Evolutionary conservation across 2,113 vertebrate genomes (phyloP).

Genomic region (Oncorhynchus kisutch): DNA sequence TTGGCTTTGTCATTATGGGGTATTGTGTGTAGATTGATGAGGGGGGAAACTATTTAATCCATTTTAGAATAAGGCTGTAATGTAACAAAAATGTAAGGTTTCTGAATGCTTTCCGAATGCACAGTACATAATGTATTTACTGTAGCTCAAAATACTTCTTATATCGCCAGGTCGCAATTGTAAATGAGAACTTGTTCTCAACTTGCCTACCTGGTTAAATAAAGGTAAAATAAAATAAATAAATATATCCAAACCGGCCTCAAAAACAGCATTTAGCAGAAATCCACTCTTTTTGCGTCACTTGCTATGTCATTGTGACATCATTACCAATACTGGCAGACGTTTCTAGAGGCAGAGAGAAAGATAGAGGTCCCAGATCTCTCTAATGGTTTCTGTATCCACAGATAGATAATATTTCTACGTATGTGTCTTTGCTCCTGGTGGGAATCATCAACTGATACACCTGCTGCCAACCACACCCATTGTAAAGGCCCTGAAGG

Average conservation of each 20-base stretch:
- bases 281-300: background rate
- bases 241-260: background rate
- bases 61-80: no score
- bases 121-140: no score
- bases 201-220: no score
- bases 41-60: no score
- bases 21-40: no score
- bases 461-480: conserved; percentile 11
- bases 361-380: background rate
- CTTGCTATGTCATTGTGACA: background rate
- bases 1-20: no score
- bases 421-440: background rate
- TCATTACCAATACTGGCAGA: background rate
- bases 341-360: background rate
- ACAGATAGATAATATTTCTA: no score
- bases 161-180: no score
- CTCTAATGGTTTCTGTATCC: background rate
- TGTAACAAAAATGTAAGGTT: background rate
- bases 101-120: background rate
- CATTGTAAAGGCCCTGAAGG: conserved; percentile 3
- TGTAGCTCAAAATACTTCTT: background rate
- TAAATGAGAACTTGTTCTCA: no score
- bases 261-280: background rate
- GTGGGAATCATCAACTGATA: conserved; percentile 30
- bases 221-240: no score